Base-by-base conservation (phyloP, 1,140 invertebrate genomes). In the Panagrolaimus sp. region DNA sequence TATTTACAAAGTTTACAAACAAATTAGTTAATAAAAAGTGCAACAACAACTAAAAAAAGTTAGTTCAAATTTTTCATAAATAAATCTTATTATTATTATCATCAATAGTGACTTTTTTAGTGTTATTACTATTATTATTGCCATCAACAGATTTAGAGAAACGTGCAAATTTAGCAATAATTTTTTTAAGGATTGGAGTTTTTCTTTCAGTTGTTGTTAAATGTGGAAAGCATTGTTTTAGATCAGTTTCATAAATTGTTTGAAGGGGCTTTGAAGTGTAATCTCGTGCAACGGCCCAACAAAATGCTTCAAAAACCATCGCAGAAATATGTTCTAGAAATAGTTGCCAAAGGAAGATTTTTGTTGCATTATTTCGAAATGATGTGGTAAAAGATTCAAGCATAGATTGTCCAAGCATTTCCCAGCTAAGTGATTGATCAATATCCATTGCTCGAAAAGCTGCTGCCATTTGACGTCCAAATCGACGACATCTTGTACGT, bases 301-400 rank as follows among this genome's bases (percentile, higher is more conserved):
- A 71, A 53, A 71, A 71, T 27, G 69, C 69, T 42, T 71, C 69
- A 53, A 71, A 71, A 20, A 71, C 69, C 66, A 71, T 72, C 9
- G 69, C 46, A 9, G 66, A 69, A 44, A 71, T 20, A 42, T 71
- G 72, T 42, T 71, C 69, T n/a, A 71, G 31, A 42, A 71, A 71
- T 11, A 71, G 48, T 65, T 71, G 69, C 69, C 69, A 71, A 25
- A 71, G 31, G 31, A 71, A 72, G 16, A 71, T 44, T 45, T 61
- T 72, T n/a, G 69, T 61, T 9, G 67, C 65, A 23, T 48, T 57
- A 16, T 44, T 61, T 25, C 63, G 63, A 31, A 64, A 64, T 27
- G 38, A 44, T 13, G 38, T 57, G 11, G 23, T 38, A 45, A 70
- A 69, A 57, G 27, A 71, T n/a, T 70, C 68, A 23, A 70, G 25